These are phyloP conservation scores for Drosophila vallismaia DNA, from an alignment of 2,888 invertebrate species.

Conservation along the genomic window DNA sequence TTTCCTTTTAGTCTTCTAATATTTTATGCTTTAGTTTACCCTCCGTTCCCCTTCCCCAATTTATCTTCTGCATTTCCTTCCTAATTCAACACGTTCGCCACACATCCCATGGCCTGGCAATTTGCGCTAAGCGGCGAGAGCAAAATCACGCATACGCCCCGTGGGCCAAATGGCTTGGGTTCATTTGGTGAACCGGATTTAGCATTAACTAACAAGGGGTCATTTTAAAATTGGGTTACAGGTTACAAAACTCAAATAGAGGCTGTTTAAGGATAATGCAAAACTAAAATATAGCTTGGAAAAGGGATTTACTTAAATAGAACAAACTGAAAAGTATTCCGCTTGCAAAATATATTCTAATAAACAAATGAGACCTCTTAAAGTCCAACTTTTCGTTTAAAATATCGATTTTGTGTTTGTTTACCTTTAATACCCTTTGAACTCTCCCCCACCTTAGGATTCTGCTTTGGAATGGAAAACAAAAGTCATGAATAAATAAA, in stretches of 20 bases:
- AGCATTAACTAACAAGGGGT: background rate
- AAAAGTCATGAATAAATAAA: constrained; percentile 68
- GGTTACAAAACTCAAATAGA: background rate
- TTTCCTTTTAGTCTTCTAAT: constrained; percentile 73
- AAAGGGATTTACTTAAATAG: too few relatives aligned
- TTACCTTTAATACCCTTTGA: constrained; percentile 7
- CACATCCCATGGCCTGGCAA: constrained; percentile 25
- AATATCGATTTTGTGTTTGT: constrained; percentile 19
- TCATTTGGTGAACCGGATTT: background rate
- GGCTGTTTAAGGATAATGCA: background rate
- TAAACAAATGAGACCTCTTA: too few relatives aligned
- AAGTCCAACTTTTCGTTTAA: constrained; percentile 1
- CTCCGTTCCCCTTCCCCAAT: background rate
- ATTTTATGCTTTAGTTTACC: constrained; percentile 56
- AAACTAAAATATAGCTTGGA: background rate
- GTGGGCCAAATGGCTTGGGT: constrained; percentile 11
- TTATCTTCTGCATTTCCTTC: background rate
- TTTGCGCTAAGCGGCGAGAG: constrained; percentile 19
- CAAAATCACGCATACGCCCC: constrained; percentile 44
- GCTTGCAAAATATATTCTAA: too few relatives aligned
- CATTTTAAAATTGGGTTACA: background rate
- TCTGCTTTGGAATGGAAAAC: constrained; percentile 62
- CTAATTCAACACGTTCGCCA: constrained; percentile 39
- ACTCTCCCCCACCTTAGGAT: constrained; percentile 15
- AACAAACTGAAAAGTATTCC: too few relatives aligned